Evolutionary conservation across 2,113 vertebrate species (phyloP).

Genomic region (Phrynosoma platyrhinos): DNA sequence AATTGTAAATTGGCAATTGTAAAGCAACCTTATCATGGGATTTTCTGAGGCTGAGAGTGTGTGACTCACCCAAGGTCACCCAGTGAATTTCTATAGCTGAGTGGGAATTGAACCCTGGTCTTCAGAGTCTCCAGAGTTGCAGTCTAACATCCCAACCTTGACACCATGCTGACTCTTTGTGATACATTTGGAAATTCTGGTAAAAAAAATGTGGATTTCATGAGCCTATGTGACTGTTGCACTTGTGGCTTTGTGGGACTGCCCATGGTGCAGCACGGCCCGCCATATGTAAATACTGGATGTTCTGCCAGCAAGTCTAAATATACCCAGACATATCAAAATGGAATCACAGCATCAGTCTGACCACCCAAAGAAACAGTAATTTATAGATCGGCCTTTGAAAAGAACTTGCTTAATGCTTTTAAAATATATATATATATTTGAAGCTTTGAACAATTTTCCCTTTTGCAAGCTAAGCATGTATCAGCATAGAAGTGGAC

Average conservation of each 20-base stretch:
- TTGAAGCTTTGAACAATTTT: conserved; percentile 14
- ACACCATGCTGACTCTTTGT: too few relatives aligned
- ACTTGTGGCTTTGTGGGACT: not conserved
- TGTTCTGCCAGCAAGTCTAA: not conserved
- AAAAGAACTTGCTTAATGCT: not conserved
- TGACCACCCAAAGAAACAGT: conserved; percentile 24
- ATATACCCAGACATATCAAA: not conserved
- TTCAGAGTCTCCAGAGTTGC: too few relatives aligned
- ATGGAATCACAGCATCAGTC: conserved; percentile 8
- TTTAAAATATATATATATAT: conserved; percentile 1
- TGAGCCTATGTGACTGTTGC: too few relatives aligned
- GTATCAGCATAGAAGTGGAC: conserved; percentile 29
- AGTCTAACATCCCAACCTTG: too few relatives aligned
- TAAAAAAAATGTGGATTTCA: too few relatives aligned
- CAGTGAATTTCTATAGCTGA: too few relatives aligned
- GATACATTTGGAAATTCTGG: too few relatives aligned
- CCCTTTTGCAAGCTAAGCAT: conserved; percentile 5
- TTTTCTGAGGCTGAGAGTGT: too few relatives aligned
- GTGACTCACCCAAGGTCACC: too few relatives aligned
- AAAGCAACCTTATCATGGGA: too few relatives aligned
- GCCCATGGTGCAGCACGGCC: not conserved
- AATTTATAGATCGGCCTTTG: conserved; percentile 4
- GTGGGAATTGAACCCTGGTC: too few relatives aligned
- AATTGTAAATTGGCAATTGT: too few relatives aligned
- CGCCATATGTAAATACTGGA: not conserved